phyloP scores from a whole-genome alignment of 2,888 invertebrate species.

The Cantharis lateralis region DNA sequence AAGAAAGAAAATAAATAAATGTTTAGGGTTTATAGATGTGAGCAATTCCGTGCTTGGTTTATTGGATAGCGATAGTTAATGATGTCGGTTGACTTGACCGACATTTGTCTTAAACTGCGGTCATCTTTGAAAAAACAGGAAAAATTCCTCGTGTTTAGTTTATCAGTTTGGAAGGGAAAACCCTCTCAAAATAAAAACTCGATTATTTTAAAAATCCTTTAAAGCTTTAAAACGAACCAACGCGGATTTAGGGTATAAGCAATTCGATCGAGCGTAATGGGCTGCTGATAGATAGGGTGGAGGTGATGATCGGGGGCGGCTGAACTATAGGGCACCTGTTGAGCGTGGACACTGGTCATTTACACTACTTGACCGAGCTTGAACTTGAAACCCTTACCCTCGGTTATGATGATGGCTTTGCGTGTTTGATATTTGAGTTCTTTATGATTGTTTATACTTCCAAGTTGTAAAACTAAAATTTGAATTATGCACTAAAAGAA shows the following conservation, averaged over 20 bases:
- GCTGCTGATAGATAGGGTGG: slow-evolving; percentile 28
- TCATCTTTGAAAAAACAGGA: slow-evolving; percentile 9
- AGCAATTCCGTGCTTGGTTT: slow-evolving; percentile 30
- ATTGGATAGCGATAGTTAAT: slow-evolving; percentile 36
- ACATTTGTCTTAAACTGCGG: slow-evolving; percentile 24
- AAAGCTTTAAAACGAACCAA: slow-evolving; percentile 3
- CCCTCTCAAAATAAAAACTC: background rate
- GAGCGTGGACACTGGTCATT: slow-evolving; percentile 37
- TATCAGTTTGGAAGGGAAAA: background rate
- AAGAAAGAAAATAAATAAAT: slow-evolving; percentile 38
- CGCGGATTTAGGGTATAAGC: slow-evolving; percentile 11
- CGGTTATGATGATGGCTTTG: slow-evolving; percentile 30
- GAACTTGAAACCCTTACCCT: slow-evolving; percentile 29
- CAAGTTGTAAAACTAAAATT: background rate
- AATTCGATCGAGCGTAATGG: slow-evolving; percentile 20
- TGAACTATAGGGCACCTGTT: slow-evolving; percentile 40
- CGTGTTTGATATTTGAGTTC: slow-evolving; percentile 14
- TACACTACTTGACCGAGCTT: slow-evolving; percentile 39
- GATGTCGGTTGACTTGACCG: slow-evolving; percentile 29
- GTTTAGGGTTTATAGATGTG: slow-evolving; percentile 31
- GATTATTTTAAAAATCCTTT: background rate
- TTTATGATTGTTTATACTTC: background rate
- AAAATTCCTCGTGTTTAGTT: background rate
- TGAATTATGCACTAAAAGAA: background rate
- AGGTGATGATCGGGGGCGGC: slow-evolving; percentile 21